Base-by-base conservation (phyloP, 2,797 vertebrate species). In the Pangasius krempfi region DNA sequence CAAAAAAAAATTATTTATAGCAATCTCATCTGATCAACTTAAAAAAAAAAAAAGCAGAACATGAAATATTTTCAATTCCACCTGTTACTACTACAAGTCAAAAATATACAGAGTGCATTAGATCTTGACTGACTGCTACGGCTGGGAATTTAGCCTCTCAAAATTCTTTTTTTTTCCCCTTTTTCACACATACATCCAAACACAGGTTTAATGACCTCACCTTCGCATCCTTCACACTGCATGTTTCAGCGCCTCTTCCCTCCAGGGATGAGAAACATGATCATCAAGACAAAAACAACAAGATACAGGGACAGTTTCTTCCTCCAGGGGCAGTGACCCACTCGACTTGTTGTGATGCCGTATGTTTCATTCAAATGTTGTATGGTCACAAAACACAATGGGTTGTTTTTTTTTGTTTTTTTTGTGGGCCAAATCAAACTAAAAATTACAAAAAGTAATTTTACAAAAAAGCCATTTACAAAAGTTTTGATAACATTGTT, bases 131-230 rank as follows among this genome's bases (percentile, higher is more conserved):
- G 76, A 44, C 44, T 44, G 27, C 30, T 56, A 33, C 52, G 14
- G 33, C 56, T 44, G 58, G 6, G 37, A 64, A 83, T 62, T 9
- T 18, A 64, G 22, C 40, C 25, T 62, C 56, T 44, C 56, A 44
- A 60, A 62, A 25, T 25, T 10, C 30, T 14, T 18, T 18, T 70
- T 37, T 25, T 5, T 30, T 5, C 2, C 9, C 14, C 2, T 5
- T 33, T 54, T 56, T 22, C 27, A 64, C 25, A 44, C 47, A 47
- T n/a, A 50, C 62, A 50, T 50, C 44, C 62, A 84, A 68, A 68
- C 9, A 30, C 80, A 47, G 40, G 64, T 84, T 84, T 84, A 68
- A 68, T 52, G n/a, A 70, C 80, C 80, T 84, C n/a, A 33, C 64
- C 47, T 68, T 37, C 30, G 1, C 44, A 68, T 68, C 62, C n/a